phyloP scores from a whole-genome alignment of 2,113 vertebrate species.

The Abramis brama region DNA sequence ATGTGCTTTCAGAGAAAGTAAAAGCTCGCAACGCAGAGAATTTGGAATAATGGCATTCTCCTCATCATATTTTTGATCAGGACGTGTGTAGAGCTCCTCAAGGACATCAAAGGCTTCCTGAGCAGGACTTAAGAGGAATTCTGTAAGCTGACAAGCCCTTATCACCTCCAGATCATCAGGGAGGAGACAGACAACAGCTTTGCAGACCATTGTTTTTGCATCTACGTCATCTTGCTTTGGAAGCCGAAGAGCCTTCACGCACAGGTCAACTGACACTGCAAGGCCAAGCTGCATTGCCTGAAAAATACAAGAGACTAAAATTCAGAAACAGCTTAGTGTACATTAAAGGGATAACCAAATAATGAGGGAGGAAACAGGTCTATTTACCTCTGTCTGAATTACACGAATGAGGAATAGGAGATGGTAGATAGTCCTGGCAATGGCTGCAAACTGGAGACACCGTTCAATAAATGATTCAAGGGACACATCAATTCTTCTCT shows the following conservation, averaged over 20 bases:
- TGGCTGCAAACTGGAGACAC: slow-evolving; percentile 95
- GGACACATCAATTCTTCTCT: slow-evolving; percentile 91
- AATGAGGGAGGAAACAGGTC: background rate
- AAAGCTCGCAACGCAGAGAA: slow-evolving; percentile 93
- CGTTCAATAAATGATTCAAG: slow-evolving; percentile 90
- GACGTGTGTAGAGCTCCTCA: slow-evolving; percentile 89
- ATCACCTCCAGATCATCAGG: slow-evolving; percentile 92
- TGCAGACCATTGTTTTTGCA: slow-evolving; percentile 91
- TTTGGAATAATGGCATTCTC: slow-evolving; percentile 91
- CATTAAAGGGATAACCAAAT: background rate
- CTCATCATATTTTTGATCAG: slow-evolving; percentile 94
- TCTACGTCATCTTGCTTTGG: slow-evolving; percentile 86
- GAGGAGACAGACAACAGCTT: slow-evolving; percentile 91
- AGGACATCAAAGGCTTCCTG: slow-evolving; percentile 83
- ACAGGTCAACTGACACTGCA: slow-evolving; percentile 87
- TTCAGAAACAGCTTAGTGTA: background rate
- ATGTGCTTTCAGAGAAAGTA: slow-evolving; percentile 92
- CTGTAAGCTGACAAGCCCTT: slow-evolving; percentile 93
- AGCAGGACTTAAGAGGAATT: slow-evolving; percentile 88
- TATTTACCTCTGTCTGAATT: slow-evolving; percentile 90
- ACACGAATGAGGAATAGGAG: slow-evolving; percentile 94
- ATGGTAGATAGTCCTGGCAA: slow-evolving; percentile 93
- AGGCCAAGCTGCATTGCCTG: slow-evolving; percentile 87
- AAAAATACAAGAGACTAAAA: slow-evolving; percentile 27
- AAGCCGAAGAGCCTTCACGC: slow-evolving; percentile 94